These are phyloP conservation scores for Tangara arthus DNA, from an alignment of 2,797 vertebrate species.

Conservation along the genomic window DNA sequence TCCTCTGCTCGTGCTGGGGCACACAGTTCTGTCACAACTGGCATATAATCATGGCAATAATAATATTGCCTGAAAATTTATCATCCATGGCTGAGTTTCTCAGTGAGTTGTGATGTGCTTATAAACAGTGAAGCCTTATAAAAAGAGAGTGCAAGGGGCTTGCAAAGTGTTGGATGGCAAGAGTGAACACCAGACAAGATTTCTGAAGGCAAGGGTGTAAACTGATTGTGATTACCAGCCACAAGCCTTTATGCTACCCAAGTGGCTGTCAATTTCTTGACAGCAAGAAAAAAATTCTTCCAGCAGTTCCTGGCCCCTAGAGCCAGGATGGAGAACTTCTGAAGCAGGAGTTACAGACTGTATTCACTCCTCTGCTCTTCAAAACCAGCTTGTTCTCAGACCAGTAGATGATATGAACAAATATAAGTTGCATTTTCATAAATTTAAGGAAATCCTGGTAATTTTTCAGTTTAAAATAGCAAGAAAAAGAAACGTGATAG, in stretches of 20 bases:
- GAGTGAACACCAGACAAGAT: not conserved
- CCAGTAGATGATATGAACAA: rapidly evolving
- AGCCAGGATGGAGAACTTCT: not conserved
- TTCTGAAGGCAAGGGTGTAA: not conserved
- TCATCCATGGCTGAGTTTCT: not conserved
- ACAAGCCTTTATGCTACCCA: not conserved
- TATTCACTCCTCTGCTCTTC: not conserved
- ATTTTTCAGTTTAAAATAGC: not conserved
- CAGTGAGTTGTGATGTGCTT: not conserved
- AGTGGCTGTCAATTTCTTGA: not conserved
- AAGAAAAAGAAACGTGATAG: not conserved
- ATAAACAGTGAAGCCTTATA: not conserved
- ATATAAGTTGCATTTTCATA: not conserved
- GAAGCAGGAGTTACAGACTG: not conserved
- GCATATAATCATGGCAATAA: not conserved
- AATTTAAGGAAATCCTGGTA: not conserved
- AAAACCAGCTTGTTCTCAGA: not conserved
- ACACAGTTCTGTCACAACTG: not conserved
- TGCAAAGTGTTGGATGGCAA: not conserved
- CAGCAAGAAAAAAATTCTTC: not conserved
- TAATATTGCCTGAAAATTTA: not conserved
- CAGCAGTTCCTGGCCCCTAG: not conserved
- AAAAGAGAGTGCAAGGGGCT: not conserved
- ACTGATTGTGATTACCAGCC: not conserved
- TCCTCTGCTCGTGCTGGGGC: not conserved